phyloP scores from a whole-genome alignment of 2,888 invertebrate species.

The Girardia tigrina region DNA sequence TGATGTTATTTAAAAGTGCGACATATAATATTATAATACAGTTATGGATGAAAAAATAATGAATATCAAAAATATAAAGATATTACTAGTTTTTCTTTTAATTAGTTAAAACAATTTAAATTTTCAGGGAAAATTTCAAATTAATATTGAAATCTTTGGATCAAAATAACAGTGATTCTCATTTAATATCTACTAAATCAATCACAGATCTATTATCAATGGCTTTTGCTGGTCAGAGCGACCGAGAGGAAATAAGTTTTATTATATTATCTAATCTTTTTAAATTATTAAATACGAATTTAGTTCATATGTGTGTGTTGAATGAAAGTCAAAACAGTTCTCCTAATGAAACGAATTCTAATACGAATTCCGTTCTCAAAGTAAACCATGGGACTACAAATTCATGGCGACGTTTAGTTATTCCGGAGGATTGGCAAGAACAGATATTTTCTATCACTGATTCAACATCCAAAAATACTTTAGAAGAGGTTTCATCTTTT shows the following conservation, averaged over 20 bases:
- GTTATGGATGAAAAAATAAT: too few relatives aligned
- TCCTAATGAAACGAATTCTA: not conserved
- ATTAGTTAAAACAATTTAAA: too few relatives aligned
- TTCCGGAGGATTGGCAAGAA: slow-evolving; percentile 3
- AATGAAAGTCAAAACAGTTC: not conserved
- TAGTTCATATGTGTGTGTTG: not conserved
- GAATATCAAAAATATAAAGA: too few relatives aligned
- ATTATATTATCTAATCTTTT: not conserved
- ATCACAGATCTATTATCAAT: not conserved
- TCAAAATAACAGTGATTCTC: not conserved
- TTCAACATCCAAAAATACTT: not conserved
- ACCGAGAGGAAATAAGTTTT: not conserved
- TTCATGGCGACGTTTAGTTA: not conserved
- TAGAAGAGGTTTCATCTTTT: not conserved
- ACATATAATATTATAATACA: too few relatives aligned
- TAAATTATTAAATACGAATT: not conserved
- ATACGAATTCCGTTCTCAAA: not conserved
- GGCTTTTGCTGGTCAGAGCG: not conserved
- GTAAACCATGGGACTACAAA: not conserved
- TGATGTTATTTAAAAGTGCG: too few relatives aligned
- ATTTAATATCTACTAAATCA: not conserved
- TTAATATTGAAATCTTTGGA: not conserved
- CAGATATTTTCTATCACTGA: not conserved
- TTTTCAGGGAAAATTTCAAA: not conserved
- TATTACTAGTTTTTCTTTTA: too few relatives aligned